Evolutionary conservation across 2,888 invertebrate genomes (phyloP), one percentile per base, ranked within the genome.

Genomic region (Carabus problematicus): DNA sequence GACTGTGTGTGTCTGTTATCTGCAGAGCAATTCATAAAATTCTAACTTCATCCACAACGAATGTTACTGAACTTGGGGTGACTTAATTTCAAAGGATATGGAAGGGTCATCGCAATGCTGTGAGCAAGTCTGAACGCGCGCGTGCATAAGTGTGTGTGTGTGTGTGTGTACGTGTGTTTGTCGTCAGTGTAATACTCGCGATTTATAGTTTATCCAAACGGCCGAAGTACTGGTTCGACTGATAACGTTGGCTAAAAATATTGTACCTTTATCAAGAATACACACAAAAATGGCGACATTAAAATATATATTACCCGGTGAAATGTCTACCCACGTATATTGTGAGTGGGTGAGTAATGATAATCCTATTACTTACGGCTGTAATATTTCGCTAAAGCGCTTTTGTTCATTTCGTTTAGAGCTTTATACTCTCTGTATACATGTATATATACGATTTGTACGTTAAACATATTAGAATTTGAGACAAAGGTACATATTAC

Each of bases 71-170:
- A 8, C 52, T 41, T 12, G n/a, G 11, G 16, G 9, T 16, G 49
- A 52, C 62, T 62, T 62, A 62, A 62, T 62, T 62, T 62, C 18
- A 29, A 9, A 39, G 62, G 62, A 62, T 62, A 62, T 62, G 40
- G 52, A 62, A 12, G 60, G 43, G 29, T 43, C 43, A 43, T 60
- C 18, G 29, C 29, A 29, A 6, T 3, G 8, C 47, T 47, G 47
- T 11, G 11, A n/a, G 61, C 47, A 58, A 58, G 58, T 41, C 58
- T 58, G 29, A 39, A 41, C 41, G 59, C 41, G 39, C 14, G 16
- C 45, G 43, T 43, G 43, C 7, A 12, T 7, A 7, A n/a, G 11
- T 1, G 43, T 43, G 43, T 12, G 43, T 12, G 12, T 43, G 43
- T 3, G 43, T 43, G 43, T 16, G 47, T 47, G 3, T 47, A n/a